Base-by-base conservation (phyloP, 2,797 vertebrate genomes). In the Cynopterus sphinx region DNA sequence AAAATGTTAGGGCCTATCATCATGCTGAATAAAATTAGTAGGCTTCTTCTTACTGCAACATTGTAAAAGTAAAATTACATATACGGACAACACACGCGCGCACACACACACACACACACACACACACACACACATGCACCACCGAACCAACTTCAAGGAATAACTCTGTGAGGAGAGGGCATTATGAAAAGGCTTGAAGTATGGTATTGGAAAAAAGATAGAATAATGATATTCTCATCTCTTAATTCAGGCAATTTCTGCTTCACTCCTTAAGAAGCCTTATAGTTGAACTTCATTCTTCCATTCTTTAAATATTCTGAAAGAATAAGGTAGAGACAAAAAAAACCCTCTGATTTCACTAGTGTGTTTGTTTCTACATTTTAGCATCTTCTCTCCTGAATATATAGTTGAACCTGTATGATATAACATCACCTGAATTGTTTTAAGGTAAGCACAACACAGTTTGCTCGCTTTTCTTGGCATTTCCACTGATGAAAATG, bases 1-100 rank as follows among this genome's bases (percentile, higher is more conserved):
- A 98, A 98, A 98, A 98, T 67, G 92, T 86, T 94, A 98, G 96
- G 83, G 96, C 97, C 98, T 98, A 98, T 98, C 98, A 97, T 97
- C 96, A 97, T 93, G 97, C 95, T 97, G 94, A 98, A 97, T 97
- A 89, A 96, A 98, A 93, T 95, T 98, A 93, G 94, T 94, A 98
- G 96, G 95, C 95, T 98, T 94, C 78, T 98, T 55, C 92, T 97
- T 97, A 95, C 92, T 97, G 89, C 24, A 97, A 43, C 94, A 79
- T 95, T 94, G 90, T 96, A 98, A 97, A 90, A 96, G 83, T 57
- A 95, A 97, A 95, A 79, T 91, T 97, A 97, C 84, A 98, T 97
- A 97, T 92, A 98, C 67, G 75, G 73, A 77, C 93, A 93, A 94
- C 87, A 95, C 36, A 87, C 43, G 85, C 77, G 96, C 17, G 77